phyloP scores from a whole-genome alignment of 1,140 invertebrate species.

The Bombyx mori region DNA sequence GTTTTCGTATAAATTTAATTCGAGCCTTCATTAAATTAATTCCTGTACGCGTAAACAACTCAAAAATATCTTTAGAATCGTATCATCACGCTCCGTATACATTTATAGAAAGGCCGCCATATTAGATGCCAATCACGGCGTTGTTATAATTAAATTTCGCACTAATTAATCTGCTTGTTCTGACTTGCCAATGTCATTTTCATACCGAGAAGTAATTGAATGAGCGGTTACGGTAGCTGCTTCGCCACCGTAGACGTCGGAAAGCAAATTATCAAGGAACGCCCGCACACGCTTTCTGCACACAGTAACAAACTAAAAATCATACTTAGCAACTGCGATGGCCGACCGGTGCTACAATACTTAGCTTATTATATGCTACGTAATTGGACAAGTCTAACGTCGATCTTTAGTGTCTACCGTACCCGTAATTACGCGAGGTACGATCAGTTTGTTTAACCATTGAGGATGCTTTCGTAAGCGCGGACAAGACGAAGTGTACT shows the following conservation, averaged over 20 bases:
- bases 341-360: slow-evolving; percentile 19
- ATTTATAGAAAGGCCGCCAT: no score
- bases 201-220: slow-evolving; percentile 17
- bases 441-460: slow-evolving; percentile 11
- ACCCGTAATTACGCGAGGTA: neutral
- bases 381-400: slow-evolving; percentile 17
- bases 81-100: no score
- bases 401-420: slow-evolving; percentile 11
- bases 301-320: slow-evolving; percentile 47
- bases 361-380: slow-evolving; percentile 11
- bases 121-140: no score
- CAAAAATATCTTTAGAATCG: no score
- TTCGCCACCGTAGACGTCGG: slow-evolving; percentile 24
- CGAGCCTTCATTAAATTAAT: no score
- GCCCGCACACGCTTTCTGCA: slow-evolving; percentile 52
- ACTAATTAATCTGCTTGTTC: neutral
- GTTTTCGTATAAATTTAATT: no score
- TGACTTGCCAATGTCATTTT: slow-evolving; percentile 16
- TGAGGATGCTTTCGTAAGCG: neutral
- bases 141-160: no score
- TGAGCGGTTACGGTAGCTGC: slow-evolving; percentile 29
- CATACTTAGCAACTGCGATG: slow-evolving; percentile 31
- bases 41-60: no score
- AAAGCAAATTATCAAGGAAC: slow-evolving; percentile 47
- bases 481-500: no score